Evolutionary conservation across 2,888 invertebrate species (phyloP).

Genomic region (Elysia crispata): DNA sequence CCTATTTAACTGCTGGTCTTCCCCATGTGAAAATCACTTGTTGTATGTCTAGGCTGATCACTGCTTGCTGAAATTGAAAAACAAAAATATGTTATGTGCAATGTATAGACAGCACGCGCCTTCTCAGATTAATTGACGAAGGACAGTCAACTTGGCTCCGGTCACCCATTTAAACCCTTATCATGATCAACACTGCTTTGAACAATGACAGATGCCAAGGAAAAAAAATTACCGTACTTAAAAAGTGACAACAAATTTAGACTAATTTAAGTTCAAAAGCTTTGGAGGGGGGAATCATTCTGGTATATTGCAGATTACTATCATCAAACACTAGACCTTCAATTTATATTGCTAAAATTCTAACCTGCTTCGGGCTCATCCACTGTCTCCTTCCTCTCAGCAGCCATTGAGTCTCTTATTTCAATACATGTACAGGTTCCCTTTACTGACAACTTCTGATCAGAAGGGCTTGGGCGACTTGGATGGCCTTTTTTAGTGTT

Average conservation of each 20-base stretch:
- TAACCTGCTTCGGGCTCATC: slow-evolving; percentile 9
- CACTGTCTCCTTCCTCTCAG: slow-evolving; percentile 3
- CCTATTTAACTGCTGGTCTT: slow-evolving; percentile 14
- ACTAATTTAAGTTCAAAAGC: slow-evolving; percentile 9
- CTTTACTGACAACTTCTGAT: slow-evolving; percentile 4
- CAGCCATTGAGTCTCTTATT: slow-evolving; percentile 1
- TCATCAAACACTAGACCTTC: slow-evolving; percentile 9
- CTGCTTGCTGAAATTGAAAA: slow-evolving; percentile 26
- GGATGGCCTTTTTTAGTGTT: slow-evolving; percentile 1
- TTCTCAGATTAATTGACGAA: too few relatives aligned
- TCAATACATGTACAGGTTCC: slow-evolving; percentile 1
- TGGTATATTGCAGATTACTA: slow-evolving; percentile 9
- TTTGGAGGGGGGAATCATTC: slow-evolving; percentile 9
- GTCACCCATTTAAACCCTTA: too few relatives aligned
- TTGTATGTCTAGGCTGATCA: slow-evolving; percentile 20
- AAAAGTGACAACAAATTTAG: slow-evolving; percentile 9
- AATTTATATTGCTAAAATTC: slow-evolving; percentile 9
- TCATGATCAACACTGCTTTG: slow-evolving; percentile 9
- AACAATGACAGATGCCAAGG: slow-evolving; percentile 4
- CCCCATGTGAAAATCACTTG: slow-evolving; percentile 10
- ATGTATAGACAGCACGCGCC: slow-evolving; percentile 9
- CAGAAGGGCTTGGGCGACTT: slow-evolving; percentile 9
- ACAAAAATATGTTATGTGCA: background rate
- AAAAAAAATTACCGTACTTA: slow-evolving; percentile 2
- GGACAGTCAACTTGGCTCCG: too few relatives aligned